Evolutionary conservation across 2,888 invertebrate genomes (phyloP), one percentile per base, ranked within the genome.

Genomic region (Drosophila pegasa): DNA sequence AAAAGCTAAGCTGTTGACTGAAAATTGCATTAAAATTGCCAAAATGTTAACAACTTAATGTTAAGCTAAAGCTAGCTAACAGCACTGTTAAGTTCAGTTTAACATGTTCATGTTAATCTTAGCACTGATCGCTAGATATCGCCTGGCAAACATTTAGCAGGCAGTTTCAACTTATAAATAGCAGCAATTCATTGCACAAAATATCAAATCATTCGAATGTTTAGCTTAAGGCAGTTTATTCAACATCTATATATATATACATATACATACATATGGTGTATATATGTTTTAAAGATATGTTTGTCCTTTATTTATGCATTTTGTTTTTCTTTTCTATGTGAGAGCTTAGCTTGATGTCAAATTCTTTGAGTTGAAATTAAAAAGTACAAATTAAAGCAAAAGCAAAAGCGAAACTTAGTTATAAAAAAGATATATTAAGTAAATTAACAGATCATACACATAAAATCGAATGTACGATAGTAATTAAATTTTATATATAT

Each of bases 271-370:
- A 55, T 40, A 29, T 27, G 25, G 40, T 10, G 2, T 10, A 25
- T 60, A 58, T 57, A 57, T 71, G 70, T 54, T 60, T 75, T 58
- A 61, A 43, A 71, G 74, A 74, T 74, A 74, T 74, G 74, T 75
- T 74, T 75, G 33, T 56, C 47, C 55, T 52, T 65, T 73, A 72
- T 40, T 62, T 54, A 48, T 55, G 52, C 20, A n/a, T 38, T 37
- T 37, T 22, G 2, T 29, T 18, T 40, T 29, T 31, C 35, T 9
- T 51, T 47, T 20, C 40, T 41, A 22, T 41, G 31, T 31, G 29
- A 52, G 37, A 52, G 37, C 35, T 57, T 37, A 57, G n/a, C 16
- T 37, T 45, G 9, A 8, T 58, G 37, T 25, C 33, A 61, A 61
- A 43, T 61, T 60, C 31, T 16, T 57, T 59, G 45, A 59, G 45